Evolutionary conservation across 2,113 vertebrate species (phyloP).

Genomic region (Aldabrachelys gigantea): DNA sequence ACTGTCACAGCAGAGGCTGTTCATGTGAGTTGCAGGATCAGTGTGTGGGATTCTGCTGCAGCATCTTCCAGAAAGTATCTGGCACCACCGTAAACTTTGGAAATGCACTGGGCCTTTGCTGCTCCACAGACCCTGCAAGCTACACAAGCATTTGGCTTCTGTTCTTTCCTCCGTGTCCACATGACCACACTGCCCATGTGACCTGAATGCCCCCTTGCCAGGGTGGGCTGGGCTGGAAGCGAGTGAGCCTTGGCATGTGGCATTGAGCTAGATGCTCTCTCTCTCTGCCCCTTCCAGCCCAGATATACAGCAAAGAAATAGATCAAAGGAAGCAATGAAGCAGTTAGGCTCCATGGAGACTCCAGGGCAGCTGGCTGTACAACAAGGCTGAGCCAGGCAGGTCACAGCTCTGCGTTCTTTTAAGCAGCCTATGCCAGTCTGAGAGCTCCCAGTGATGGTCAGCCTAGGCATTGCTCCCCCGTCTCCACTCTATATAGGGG

Average conservation of each 20-base stretch:
- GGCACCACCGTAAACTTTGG: too few species aligned
- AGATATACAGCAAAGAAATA: not conserved
- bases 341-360: not conserved
- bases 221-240: not conserved
- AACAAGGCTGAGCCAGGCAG: not conserved
- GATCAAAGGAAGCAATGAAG: not conserved
- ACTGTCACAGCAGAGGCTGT: too few species aligned
- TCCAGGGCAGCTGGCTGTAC: not conserved
- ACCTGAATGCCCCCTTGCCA: not conserved
- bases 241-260: too few species aligned
- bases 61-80: too few species aligned
- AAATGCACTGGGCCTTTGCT: not conserved
- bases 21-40: too few species aligned
- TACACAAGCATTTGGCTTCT: not conserved
- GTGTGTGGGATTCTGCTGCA: too few species aligned
- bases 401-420: not conserved
- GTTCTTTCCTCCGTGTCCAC: not conserved
- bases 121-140: not conserved
- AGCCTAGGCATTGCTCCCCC: not conserved
- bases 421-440: too few species aligned
- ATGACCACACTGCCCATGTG: not conserved
- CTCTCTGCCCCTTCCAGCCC: not conserved
- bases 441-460: not conserved
- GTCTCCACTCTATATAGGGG: not conserved
- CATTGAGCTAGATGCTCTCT: not conserved